Evolutionary conservation across 2,888 invertebrate species (phyloP), one percentile per base, ranked within the genome.

Genomic region (Stegophylla sp.): DNA sequence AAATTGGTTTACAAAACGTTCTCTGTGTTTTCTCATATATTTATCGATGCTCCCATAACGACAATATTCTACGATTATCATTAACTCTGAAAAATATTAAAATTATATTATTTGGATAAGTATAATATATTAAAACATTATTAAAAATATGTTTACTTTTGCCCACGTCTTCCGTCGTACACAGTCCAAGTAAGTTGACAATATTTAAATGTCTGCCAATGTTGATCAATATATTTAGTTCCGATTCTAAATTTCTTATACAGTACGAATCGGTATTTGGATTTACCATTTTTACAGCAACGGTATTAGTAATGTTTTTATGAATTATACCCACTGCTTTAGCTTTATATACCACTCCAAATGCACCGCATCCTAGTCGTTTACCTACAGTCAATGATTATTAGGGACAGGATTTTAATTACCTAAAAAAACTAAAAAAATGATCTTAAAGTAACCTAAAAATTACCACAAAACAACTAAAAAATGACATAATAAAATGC

Each of bases 261-360:
- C 94, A 93, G 84, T 92, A 91, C 56, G 91, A 90, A 85, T 96
- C 96, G 0, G 94, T 93, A 64, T 92, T 92, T 84, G 92, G 92
- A 87, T 95, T 95, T 4, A 96, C 94, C 94, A 94, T 96, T 89
- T 98, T 98, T 0, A 97, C 96, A 0, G 98, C 97, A 0, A 97
- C 97, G 0, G 91, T 92, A 0, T 93, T 92, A 7, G 89, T 88
- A 59, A 91, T 89, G 86, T 94, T 94, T 0, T 91, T 91, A 61
- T 91, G 90, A 20, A 91, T 87, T 63, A 97, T 93, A 1, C 94
- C 94, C 74, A 91, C 89, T 0, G 96, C 96, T 85, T 91, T 89
- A 1, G 92, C 93, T 88, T 95, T 96, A 86, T 95, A 91, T 0
- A 98, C 97, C 3, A 96, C 92, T 23, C 97, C 98, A 86, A 97